Evolutionary conservation across 2,797 vertebrate genomes (phyloP).

Genomic region (Coccyzus lansbergi): DNA sequence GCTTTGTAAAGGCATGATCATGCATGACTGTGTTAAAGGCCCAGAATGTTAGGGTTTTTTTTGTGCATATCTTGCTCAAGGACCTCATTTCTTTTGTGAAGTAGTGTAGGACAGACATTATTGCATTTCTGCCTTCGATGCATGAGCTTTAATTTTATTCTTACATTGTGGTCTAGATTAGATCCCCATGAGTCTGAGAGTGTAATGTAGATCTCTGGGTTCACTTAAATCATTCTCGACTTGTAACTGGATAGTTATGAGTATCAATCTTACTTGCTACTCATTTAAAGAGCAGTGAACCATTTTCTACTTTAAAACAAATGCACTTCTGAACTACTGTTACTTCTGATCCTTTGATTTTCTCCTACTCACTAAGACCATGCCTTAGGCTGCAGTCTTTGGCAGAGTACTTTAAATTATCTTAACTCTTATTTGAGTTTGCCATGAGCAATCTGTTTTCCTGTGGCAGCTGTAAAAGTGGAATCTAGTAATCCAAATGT

Average conservation of each 20-base stretch:
- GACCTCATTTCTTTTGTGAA: neutral
- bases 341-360: neutral
- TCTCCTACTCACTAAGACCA: neutral
- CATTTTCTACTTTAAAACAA: neutral
- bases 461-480: neutral
- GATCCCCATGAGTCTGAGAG: neutral
- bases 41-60: neutral
- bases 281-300: neutral
- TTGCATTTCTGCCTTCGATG: neutral
- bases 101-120: neutral
- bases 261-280: neutral
- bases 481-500: neutral
- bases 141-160: neutral
- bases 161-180: neutral
- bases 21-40: neutral
- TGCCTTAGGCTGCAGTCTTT: neutral
- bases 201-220: neutral
- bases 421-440: neutral
- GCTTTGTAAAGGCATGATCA: neutral
- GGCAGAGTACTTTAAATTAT: neutral
- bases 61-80: neutral
- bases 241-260: neutral
- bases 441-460: neutral
- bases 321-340: neutral
- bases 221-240: neutral